Base-by-base conservation (phyloP, 1,140 invertebrate genomes). In the Drosophila orena region DNA sequence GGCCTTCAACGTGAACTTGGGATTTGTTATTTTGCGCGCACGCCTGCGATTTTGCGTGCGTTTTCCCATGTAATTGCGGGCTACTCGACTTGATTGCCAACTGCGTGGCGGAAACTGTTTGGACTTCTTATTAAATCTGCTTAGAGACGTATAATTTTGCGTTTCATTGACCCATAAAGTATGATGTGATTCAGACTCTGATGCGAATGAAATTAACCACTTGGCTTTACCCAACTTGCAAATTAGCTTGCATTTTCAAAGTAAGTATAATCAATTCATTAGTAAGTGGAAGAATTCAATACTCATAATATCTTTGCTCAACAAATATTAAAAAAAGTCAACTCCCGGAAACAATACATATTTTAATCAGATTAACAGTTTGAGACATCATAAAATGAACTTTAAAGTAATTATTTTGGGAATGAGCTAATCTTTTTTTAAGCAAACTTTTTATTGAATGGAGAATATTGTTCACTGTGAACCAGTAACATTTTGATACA, bases 1-100 rank as follows among this genome's bases (percentile, higher is more conserved):
- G 84, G 85, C 84, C 84, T 89, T 89, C 84, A 79, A 70, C 84
- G 56, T 89, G 84, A 89, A 89, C 84, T 89, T 89, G 84, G 80
- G 72, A 30, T 14, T 15, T 1, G n/a, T 4, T n/a, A 49, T 60
- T 72, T 79, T 38, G 54, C 44, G 17, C 43, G 38, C 43, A 24
- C 44, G 49, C 8, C 30, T 27, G 60, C 15, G 50, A 43, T 61
- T 62, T 71, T 76, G 52, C 47, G 62, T 77, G 73, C 47, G 54
- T 68, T 69, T 69, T 79, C 43, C 49, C 56, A 64, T 81, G 74
- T 78, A 78, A 77, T 61, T 68, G 62, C 52, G 11, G 62, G 43
- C 44, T 43, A 43, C 24, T 34, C 61, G 49, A 46, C 40, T 62
- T 62, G 69, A 74, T 73, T 46, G 57, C 30, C 34, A 17, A 22